Evolutionary conservation across 2,113 vertebrate genomes (phyloP), one percentile per base, ranked within the genome.

Genomic region (Chamaetylas fuelleborni): DNA sequence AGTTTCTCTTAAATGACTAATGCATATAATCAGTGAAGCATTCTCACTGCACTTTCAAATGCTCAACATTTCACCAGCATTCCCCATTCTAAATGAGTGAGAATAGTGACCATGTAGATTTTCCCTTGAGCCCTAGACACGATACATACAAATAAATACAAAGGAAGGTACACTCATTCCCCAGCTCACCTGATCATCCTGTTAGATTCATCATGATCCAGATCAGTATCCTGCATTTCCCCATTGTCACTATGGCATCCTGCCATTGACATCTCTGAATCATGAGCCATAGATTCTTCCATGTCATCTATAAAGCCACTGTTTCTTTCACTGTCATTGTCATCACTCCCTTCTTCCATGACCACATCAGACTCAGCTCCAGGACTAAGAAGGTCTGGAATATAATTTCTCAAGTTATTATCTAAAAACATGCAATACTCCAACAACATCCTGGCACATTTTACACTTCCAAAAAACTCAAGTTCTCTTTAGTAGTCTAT

Each of bases 331-430:
- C 97, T 97, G 69, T 99, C 99, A 18, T 99, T 99, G 96, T 99
- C 99, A 20, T 99, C 99, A 29, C 98, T 99, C 66, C 99, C 99
- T 94, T 99, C 99, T 97, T 98, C 99, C 99, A 99, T 99, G 57
- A 98, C 98, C 11, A 98, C 94, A 23, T 99, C 99, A 42, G 98
- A 99, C 81, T 99, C 99, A 33, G 98, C 98, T 45, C 99, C 99
- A 24, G 99, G 99, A 93, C 99, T 99, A 81, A 99, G 98, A 58
- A 99, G 98, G 88, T 99, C 99, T 99, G 90, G 33, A 97, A 97
- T 48, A 96, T 43, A 0, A 14, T 94, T 97, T 93, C 29, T 67
- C n/a, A 77, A 85, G 19, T 94, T 76, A 91, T 62, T 61, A 81
- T 43, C 24, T 58, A 25, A 83, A 95, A 92, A 58, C 31, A 69